Percentiles rank a stretch among this genome's conserved stretches.
Evolutionary conservation across 2,797 vertebrate species (phyloP).

Genomic region (Cyprinella venusta): DNA sequence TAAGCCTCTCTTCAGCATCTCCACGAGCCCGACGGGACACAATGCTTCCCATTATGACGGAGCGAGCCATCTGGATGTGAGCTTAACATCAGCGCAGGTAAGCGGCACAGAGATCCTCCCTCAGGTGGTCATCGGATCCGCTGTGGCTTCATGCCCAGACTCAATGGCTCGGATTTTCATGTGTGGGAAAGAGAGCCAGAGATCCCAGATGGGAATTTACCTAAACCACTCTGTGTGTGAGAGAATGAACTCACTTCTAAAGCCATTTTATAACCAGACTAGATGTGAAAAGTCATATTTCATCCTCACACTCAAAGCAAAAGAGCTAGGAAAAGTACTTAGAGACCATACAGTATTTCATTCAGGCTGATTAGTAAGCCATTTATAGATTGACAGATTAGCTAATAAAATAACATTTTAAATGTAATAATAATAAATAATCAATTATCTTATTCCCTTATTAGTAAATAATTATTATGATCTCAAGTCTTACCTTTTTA

Average conservation of each 20-base stretch:
- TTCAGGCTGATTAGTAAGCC: not conserved
- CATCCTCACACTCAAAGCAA: not conserved
- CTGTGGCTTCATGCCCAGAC: constrained; percentile 61
- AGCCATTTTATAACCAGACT: not conserved
- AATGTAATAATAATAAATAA: not conserved
- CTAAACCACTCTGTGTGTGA: not conserved
- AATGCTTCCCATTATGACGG: constrained; percentile 75
- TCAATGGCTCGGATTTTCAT: constrained; percentile 55
- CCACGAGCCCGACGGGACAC: constrained; percentile 65
- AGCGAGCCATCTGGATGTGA: constrained; percentile 69
- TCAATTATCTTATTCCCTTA: not conserved
- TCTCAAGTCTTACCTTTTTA: not conserved
- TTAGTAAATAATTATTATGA: not conserved
- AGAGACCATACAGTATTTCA: not conserved
- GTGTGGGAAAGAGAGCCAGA: constrained; percentile 65
- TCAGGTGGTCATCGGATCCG: constrained; percentile 70
- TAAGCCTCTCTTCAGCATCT: constrained; percentile 61
- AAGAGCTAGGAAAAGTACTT: not conserved
- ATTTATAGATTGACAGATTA: not conserved
- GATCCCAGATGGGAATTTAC: constrained; percentile 36
- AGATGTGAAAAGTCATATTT: not conserved
- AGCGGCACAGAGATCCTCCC: constrained; percentile 63
- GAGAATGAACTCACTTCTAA: not conserved
- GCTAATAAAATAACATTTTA: too few species aligned
- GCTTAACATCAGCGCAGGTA: constrained; percentile 55